Evolutionary conservation across 2,113 vertebrate genomes (phyloP).

Genomic region (Semicossyphus pulcher): DNA sequence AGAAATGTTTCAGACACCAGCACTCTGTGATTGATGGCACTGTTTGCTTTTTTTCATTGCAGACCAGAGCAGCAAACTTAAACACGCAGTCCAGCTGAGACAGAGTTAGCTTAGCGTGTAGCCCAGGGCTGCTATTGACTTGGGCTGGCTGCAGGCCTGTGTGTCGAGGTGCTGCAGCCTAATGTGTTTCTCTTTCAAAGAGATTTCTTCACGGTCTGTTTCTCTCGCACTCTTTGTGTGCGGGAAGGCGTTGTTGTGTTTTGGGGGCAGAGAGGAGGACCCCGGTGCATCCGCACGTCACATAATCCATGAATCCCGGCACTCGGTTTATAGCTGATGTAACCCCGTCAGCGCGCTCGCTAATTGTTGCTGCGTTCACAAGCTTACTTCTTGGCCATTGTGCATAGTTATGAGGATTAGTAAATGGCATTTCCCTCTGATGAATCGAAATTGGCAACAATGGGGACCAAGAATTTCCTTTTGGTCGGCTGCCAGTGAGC

Average conservation of each 20-base stretch:
- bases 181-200: constrained; percentile 55
- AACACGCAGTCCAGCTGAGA: neutral
- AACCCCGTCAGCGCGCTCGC: neutral
- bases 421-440: constrained; percentile 63
- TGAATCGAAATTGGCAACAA: constrained; percentile 63
- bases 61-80: no score
- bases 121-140: constrained; percentile 14
- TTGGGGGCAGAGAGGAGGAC: constrained; percentile 14
- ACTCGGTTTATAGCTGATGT: constrained; percentile 12
- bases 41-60: constrained; percentile 4
- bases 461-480: constrained; percentile 63
- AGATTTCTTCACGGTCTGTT: constrained; percentile 66
- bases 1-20: neutral
- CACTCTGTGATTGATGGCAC: neutral
- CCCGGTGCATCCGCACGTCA: constrained; percentile 7
- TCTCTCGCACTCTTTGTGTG: constrained; percentile 42
- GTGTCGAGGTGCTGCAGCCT: constrained; percentile 22
- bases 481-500: constrained; percentile 54
- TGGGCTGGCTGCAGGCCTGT: constrained; percentile 10
- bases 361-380: constrained; percentile 31
- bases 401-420: constrained; percentile 59
- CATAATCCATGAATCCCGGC: neutral
- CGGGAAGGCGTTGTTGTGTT: neutral
- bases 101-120: neutral
- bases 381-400: constrained; percentile 28